Conservation (phyloP, 2,888 invertebrate species). For the Lasiommata megera region DNA sequence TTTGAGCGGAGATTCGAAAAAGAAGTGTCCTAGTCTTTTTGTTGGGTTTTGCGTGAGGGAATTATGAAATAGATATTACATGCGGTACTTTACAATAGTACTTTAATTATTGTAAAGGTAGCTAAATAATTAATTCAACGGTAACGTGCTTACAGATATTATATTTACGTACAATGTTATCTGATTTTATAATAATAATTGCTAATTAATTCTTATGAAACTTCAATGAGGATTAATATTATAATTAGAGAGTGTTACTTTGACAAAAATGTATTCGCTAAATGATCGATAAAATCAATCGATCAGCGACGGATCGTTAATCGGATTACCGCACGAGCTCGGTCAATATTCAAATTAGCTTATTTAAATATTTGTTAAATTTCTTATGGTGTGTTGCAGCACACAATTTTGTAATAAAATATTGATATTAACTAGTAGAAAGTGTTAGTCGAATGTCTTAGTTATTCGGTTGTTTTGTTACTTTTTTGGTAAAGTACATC, state of each 20-base stretch:
- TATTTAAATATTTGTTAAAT: conserved; percentile 17
- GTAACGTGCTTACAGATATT: background rate
- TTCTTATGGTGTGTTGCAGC: conserved; percentile 6
- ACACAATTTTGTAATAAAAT: conserved; percentile 8
- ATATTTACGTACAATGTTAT: conserved; percentile 8
- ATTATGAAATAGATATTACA: background rate
- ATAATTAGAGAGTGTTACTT: conserved; percentile 26
- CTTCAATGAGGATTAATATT: conserved; percentile 17
- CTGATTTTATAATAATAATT: conserved; percentile 7
- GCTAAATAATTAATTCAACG: background rate
- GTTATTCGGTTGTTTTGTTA: background rate
- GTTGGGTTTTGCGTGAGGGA: background rate
- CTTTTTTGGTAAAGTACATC: too few species aligned
- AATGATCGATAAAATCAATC: conserved; percentile 33
- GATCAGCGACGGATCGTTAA: conserved; percentile 31
- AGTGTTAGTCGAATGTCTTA: background rate
- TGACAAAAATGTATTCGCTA: conserved; percentile 29
- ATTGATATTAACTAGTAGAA: conserved; percentile 8
- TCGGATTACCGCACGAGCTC: conserved; percentile 28
- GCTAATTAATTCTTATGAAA: conserved; percentile 13
- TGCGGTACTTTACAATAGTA: too few species aligned
- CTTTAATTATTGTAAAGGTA: too few species aligned
- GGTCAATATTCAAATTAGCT: conserved; percentile 18
- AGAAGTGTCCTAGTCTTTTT: too few species aligned
- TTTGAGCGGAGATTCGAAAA: too few species aligned